phyloP scores from a whole-genome alignment of 1,140 invertebrate genomes.

The Pseudomyrmex concolor region DNA sequence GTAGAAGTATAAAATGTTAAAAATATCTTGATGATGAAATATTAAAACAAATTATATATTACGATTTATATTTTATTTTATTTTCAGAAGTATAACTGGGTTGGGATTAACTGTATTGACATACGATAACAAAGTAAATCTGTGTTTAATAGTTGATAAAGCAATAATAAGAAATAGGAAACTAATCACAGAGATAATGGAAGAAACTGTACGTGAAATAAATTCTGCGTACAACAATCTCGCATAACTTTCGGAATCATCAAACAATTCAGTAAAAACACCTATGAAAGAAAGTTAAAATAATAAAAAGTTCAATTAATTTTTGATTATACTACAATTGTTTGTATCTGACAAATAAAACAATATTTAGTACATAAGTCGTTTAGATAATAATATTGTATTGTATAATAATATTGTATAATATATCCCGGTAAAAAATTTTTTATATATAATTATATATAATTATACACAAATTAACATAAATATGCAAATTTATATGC shows the following conservation, averaged over 20 bases:
- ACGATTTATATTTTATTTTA: not conserved
- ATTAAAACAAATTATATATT: too few species aligned
- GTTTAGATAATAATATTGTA: too few species aligned
- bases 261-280: not conserved
- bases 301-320: too few species aligned
- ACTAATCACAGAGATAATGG: conserved; percentile 67
- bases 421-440: too few species aligned
- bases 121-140: conserved; percentile 77
- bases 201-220: conserved; percentile 72
- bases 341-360: too few species aligned
- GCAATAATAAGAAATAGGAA: conserved; percentile 69
- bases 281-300: not conserved
- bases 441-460: too few species aligned
- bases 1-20: not conserved
- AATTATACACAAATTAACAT: too few species aligned
- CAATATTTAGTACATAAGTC: too few species aligned
- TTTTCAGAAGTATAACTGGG: conserved; percentile 71
- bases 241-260: conserved; percentile 22
- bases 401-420: too few species aligned
- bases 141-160: conserved; percentile 77
- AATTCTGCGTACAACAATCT: conserved; percentile 69
- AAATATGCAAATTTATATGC: too few species aligned
- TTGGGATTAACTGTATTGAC: conserved; percentile 77
- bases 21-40: not conserved
- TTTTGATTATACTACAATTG: too few species aligned